Percentiles rank a stretch among this genome's conserved stretches.
Conservation (phyloP, 2,797 vertebrate species). For the Spinus pinus region DNA sequence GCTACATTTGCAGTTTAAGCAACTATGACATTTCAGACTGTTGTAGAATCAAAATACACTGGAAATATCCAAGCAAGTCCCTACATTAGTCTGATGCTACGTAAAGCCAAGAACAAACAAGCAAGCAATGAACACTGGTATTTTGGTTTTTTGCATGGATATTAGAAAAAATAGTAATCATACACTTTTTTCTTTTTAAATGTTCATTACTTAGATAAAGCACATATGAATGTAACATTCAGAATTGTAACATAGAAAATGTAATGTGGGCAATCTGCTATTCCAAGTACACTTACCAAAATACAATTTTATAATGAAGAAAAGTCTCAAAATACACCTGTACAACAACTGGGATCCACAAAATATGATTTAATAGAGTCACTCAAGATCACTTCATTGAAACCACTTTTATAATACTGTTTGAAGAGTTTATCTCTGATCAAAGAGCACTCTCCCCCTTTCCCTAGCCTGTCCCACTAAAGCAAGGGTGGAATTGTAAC, state of each 20-base stretch:
- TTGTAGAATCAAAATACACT: constrained; percentile 67
- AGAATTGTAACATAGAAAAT: constrained; percentile 70
- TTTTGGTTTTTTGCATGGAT: constrained; percentile 60
- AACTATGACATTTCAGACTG: background rate
- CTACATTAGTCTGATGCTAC: constrained; percentile 41
- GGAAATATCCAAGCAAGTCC: constrained; percentile 54
- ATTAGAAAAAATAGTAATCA: constrained; percentile 77
- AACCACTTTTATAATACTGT: constrained; percentile 62
- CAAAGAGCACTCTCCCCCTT: constrained; percentile 42
- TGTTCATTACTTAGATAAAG: constrained; percentile 70
- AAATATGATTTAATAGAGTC: constrained; percentile 68
- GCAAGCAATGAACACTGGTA: constrained; percentile 68
- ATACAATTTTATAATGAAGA: constrained; percentile 75
- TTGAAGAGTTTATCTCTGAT: constrained; percentile 50
- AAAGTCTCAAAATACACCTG: constrained; percentile 73
- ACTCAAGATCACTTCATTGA: constrained; percentile 68
- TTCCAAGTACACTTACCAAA: constrained; percentile 74
- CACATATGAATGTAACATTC: constrained; percentile 73
- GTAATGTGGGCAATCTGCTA: constrained; percentile 69
- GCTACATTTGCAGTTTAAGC: constrained; percentile 27
- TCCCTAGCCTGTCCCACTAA: constrained; percentile 17
- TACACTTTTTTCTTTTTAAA: constrained; percentile 71
- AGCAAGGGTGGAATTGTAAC: constrained; percentile 40
- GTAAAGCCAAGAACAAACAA: constrained; percentile 68
- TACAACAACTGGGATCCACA: constrained; percentile 69